phyloP scores from a whole-genome alignment of 2,113 vertebrate genomes.

The Pimephales promelas region DNA sequence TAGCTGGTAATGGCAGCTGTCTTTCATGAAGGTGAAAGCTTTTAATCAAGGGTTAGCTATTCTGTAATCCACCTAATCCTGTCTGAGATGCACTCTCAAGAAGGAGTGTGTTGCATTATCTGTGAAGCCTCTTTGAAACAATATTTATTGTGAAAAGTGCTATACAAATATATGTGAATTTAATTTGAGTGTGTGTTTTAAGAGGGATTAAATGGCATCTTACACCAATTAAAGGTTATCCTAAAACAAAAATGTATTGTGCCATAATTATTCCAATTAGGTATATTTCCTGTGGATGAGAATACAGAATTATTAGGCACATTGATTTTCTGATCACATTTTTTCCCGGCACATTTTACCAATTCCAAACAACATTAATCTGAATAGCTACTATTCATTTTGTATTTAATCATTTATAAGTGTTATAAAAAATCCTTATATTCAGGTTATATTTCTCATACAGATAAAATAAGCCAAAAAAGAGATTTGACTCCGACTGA shows the following conservation, averaged over 20 bases:
- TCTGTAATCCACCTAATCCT: conserved; percentile 51
- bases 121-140: no score
- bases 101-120: conserved; percentile 7
- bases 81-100: conserved; percentile 53
- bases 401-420: no score
- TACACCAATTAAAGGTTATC: background rate
- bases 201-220: background rate
- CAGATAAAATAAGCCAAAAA: no score
- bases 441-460: no score
- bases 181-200: background rate
- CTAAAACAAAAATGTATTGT: background rate
- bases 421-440: no score
- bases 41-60: conserved; percentile 3
- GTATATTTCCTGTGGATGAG: background rate
- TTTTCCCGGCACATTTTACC: no score
- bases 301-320: background rate
- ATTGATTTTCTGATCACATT: no score
- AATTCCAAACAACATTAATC: no score
- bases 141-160: no score
- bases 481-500: no score
- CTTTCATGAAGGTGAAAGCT: conserved; percentile 52
- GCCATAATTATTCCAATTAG: background rate
- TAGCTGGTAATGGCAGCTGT: background rate
- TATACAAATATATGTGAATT: no score
- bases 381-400: no score